Evolutionary conservation across 2,888 invertebrate species (phyloP).

Genomic region (Mythimna vitellina): DNA sequence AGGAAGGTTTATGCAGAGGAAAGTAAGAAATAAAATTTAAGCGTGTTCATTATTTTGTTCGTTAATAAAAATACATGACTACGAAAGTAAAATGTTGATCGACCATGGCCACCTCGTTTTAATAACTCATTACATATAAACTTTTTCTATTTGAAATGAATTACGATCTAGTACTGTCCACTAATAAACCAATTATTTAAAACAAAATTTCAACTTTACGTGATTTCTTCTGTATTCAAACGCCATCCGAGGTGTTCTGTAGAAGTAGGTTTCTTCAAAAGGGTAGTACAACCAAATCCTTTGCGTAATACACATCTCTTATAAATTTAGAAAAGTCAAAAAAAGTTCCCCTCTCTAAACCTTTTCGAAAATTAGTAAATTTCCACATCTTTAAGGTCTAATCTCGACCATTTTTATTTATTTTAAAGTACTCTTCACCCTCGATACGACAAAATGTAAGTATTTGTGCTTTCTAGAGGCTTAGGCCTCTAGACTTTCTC

Average conservation of each 20-base stretch:
- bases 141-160: slow-evolving; percentile 16
- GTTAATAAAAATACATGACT: background rate
- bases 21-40: background rate
- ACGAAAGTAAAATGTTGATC: background rate
- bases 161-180: slow-evolving; percentile 3
- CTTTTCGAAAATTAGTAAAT: slow-evolving; percentile 39
- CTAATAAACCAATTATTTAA: background rate
- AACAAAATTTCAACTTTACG: background rate
- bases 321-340: slow-evolving; percentile 70
- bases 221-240: slow-evolving; percentile 67
- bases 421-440: slow-evolving; percentile 56
- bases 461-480: slow-evolving; percentile 13
- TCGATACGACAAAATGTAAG: slow-evolving; percentile 71
- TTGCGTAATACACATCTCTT: slow-evolving; percentile 66
- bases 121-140: slow-evolving; percentile 2
- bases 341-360: slow-evolving; percentile 58
- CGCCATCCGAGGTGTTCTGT: slow-evolving; percentile 69
- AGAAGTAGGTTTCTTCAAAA: slow-evolving; percentile 49
- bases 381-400: slow-evolving; percentile 45
- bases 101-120: slow-evolving; percentile 36
- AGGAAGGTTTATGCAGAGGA: background rate
- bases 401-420: slow-evolving; percentile 29
- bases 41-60: slow-evolving; percentile 2
- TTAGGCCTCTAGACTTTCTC: too few relatives aligned
- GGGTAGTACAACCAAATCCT: slow-evolving; percentile 79